phyloP scores from a whole-genome alignment of 2,797 vertebrate genomes.

The Pipistrellus pygmaeus region DNA sequence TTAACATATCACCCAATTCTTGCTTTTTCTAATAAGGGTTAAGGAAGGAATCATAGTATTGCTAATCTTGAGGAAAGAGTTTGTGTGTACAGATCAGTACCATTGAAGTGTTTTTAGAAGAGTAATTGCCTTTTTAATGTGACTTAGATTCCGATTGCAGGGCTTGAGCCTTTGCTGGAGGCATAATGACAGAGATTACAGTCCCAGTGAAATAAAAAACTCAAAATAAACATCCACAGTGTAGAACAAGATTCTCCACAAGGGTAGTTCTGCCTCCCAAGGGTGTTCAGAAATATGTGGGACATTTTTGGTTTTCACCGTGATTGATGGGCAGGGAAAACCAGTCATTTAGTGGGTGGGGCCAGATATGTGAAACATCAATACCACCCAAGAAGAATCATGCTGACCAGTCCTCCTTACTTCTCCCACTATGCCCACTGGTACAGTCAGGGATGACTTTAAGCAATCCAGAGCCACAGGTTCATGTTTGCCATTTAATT shows the following conservation, averaged over 20 bases:
- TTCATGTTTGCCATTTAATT: neutral
- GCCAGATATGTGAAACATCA: neutral
- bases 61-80: neutral
- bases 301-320: neutral
- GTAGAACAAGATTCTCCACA: neutral
- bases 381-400: neutral
- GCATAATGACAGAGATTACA: neutral
- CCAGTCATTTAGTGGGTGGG: neutral
- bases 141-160: neutral
- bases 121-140: neutral
- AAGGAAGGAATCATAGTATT: neutral
- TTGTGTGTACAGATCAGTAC: neutral
- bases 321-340: neutral
- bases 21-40: neutral
- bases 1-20: neutral
- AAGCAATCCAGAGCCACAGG: neutral
- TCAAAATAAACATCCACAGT: neutral
- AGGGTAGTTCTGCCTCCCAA: neutral
- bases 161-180: neutral
- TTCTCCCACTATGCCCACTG: neutral
- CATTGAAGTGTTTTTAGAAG: neutral
- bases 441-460: neutral
- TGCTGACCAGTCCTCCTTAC: neutral
- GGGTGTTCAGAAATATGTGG: neutral
- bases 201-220: neutral